Evolutionary conservation across 2,113 vertebrate species (phyloP), one percentile per base, ranked within the genome.

Genomic region (Spea bombifrons): DNA sequence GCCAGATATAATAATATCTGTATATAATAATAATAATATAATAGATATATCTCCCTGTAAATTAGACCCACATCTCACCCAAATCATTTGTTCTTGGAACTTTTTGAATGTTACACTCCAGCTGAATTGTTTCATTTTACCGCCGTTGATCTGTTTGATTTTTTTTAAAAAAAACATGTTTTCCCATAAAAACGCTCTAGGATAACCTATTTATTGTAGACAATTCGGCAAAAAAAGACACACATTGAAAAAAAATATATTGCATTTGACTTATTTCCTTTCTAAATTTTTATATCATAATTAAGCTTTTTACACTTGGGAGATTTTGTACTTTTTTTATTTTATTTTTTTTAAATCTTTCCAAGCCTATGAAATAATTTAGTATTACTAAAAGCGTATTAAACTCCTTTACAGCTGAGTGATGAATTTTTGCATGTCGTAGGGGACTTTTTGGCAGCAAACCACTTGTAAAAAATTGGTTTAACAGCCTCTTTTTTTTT

Each of bases 31-130:
- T 66, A 4, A 13, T 16, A 3, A 12, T 5, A 17, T 48, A 49
- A 64, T 46, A 61, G 12, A 10, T 48, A 6, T 10, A 17, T 8
- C 48, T 73, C 61, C 30, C 71, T 57, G 71, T 55, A 48, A 55
- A 63, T 50, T 17, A 50, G 45, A 75, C 45, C 4, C 47, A 49
- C 61, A 65, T 2, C 5, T 50, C 8, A 13, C 46, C 47, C 17
- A 52, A 66, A 75, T 75, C 13, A 66, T 10, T 64, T 49, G n/a
- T 65, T 66, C 61, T 12, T 65, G 73, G 48, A 48, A 30, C 7
- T 5, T 4, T 44, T 48, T 49, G 5, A 13, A 15, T 2, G n/a
- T 5, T 17, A 15, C 49, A 43, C 69, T 5, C 57, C 59, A 65
- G 49, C 64, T 55, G 47, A 49, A 30, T 63, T 50, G 17, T 75